Evolutionary conservation across 2,113 vertebrate genomes (phyloP).

Genomic region (Antechinus flavipes): DNA sequence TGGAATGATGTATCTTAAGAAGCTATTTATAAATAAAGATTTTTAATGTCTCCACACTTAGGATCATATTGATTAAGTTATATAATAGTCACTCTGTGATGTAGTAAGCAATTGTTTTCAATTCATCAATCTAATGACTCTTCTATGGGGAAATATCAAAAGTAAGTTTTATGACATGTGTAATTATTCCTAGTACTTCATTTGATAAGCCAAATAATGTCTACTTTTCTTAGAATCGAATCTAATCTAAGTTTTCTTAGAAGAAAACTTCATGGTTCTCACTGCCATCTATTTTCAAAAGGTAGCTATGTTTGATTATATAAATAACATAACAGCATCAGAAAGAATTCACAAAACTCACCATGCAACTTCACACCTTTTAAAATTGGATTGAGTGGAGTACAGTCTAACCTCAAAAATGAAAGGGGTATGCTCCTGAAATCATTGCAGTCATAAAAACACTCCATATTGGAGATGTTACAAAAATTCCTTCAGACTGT

Average conservation of each 20-base stretch:
- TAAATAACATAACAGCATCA: not conserved
- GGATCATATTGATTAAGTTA: not conserved
- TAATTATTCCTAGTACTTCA: conserved; percentile 9
- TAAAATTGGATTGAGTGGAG: not conserved
- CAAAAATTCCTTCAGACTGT: not conserved
- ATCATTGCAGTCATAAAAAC: not conserved
- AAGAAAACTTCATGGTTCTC: not conserved
- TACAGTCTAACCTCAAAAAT: not conserved
- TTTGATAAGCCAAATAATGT: conserved; percentile 12
- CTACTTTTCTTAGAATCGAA: not conserved
- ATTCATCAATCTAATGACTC: conserved; percentile 5
- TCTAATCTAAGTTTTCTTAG: too few relatives aligned
- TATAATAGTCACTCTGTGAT: not conserved
- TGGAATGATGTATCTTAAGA: not conserved
- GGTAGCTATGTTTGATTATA: not conserved
- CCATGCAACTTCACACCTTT: not conserved
- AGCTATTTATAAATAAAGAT: not conserved
- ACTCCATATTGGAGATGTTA: not conserved
- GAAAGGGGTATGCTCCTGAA: not conserved
- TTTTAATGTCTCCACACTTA: not conserved
- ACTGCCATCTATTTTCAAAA: conserved; percentile 17
- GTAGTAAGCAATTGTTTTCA: conserved; percentile 5
- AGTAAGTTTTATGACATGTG: not conserved
- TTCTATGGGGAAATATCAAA: not conserved
- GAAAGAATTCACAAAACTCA: not conserved